Conservation (phyloP, 1,140 invertebrate genomes). For the Piezodorus guildinii region DNA sequence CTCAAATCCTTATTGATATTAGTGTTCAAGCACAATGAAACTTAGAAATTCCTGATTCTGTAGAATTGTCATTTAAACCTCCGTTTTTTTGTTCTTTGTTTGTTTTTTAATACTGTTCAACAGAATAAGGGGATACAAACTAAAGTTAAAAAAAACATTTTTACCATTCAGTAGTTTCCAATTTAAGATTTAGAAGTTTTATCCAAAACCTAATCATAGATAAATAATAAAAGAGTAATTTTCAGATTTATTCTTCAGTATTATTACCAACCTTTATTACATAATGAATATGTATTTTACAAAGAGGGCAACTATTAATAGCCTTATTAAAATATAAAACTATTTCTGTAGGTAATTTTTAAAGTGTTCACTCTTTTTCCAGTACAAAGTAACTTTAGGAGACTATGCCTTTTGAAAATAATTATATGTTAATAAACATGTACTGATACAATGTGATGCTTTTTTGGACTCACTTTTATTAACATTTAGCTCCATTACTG, state of each 20-base stretch:
- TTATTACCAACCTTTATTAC: neutral
- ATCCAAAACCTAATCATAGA: no score
- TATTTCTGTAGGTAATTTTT: slow-evolving; percentile 1
- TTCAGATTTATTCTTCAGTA: neutral
- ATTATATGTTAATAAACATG: slow-evolving; percentile 1
- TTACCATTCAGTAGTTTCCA: no score
- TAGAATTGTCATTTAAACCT: neutral
- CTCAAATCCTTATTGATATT: neutral
- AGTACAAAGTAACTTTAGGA: slow-evolving; percentile 13
- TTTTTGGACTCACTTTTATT: slow-evolving; percentile 8
- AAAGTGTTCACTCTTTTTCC: slow-evolving; percentile 11
- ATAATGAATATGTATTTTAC: neutral
- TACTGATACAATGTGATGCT: slow-evolving; percentile 13
- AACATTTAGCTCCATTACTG: slow-evolving; percentile 2
- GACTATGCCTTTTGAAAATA: slow-evolving; percentile 1
- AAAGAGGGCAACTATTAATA: neutral
- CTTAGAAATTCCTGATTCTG: neutral
- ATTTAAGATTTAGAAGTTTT: no score
- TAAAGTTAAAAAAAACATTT: neutral
- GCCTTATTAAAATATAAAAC: neutral
- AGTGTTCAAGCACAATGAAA: slow-evolving; percentile 2
- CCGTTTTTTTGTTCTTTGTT: no score
- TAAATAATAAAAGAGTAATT: neutral
- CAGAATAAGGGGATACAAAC: neutral
- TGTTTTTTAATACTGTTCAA: neutral